Base-by-base conservation (phyloP, 2,888 invertebrate genomes). In the Abrostola tripartita region DNA sequence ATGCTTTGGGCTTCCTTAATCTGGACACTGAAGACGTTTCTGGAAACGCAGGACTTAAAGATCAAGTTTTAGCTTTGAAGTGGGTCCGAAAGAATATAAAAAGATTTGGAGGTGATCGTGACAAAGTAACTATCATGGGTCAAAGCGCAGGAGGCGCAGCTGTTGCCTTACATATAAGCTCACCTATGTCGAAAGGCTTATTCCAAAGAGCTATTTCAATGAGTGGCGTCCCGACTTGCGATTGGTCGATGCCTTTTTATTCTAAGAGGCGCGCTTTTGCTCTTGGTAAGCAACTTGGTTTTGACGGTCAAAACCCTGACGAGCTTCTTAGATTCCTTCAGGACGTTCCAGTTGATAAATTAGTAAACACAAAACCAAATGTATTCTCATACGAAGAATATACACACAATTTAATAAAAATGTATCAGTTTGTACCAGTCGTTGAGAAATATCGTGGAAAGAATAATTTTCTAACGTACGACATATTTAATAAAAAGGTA, bases 21-120 rank as follows among this genome's bases (percentile, higher is more conserved):
- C 53, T 68, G 5, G 61, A 37, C 0, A 68, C 50, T 36, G 0
- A 41, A 44, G 68, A 68, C 0, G 68, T 57, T 12, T 56, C 68
- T 10, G 68, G 68, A n/a, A 68, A 68, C 14, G 68, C 68, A 0
- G 68, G 68, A 24, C 12, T 68, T 5, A 68, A 68, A n/a, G 68
- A 68, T 50, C 68, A 68, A 57, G 56, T 57, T 37, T 38, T 11
- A 14, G 68, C 56, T 37, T 8, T 68, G 8, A 53, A 62, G 44
- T 68, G 68, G 61, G 61, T 68, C 0, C 38, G 61, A 57, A 41
- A 9, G 8, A 68, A 68, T 37, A 61, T 68, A 9, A 38, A 51
- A 42, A 0, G 38, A 12, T 68, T 68, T 6, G 68, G 68, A 44
- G 68, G 68, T 8, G 61, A 68, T 35, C 37, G 56, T 11, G 5